Evolutionary conservation across 2,797 vertebrate species (phyloP).

Genomic region (Anolis apletophallus): DNA sequence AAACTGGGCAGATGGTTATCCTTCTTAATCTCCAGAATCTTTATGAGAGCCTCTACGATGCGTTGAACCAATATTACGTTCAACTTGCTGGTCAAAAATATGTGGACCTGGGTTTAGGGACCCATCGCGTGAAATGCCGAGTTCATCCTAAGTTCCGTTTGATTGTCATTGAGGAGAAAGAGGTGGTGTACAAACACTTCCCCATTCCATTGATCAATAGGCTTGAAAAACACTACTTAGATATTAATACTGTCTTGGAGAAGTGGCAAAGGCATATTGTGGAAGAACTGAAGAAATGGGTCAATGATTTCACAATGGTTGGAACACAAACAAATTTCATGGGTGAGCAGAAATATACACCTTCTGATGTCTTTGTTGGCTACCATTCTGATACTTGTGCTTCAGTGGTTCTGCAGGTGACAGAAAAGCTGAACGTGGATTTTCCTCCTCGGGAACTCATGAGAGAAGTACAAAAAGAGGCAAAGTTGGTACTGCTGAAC

Average conservation of each 20-base stretch:
- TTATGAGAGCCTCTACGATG: conserved; percentile 97
- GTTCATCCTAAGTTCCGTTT: conserved; percentile 91
- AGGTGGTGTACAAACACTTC: conserved; percentile 92
- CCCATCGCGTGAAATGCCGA: conserved; percentile 96
- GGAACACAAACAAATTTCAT: conserved; percentile 52
- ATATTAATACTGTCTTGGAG: conserved; percentile 88
- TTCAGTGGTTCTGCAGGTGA: conserved; percentile 89
- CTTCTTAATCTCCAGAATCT: conserved; percentile 96
- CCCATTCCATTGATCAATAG: conserved; percentile 97
- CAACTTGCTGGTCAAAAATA: conserved; percentile 94
- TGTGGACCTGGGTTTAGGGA: conserved; percentile 94
- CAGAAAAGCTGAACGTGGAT: conserved; percentile 70
- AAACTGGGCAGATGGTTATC: conserved; percentile 90
- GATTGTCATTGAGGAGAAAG: conserved; percentile 94
- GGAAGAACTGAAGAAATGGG: conserved; percentile 84
- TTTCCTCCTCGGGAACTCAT: conserved; percentile 52
- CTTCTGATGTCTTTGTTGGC: conserved; percentile 90
- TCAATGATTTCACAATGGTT: conserved; percentile 73
- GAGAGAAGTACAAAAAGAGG: conserved; percentile 71
- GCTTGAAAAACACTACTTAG: conserved; percentile 96
- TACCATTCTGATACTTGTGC: conserved; percentile 92
- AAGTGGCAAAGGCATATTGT: conserved; percentile 81
- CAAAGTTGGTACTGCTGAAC: conserved; percentile 84
- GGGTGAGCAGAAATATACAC: conserved; percentile 76
- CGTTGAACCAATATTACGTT: conserved; percentile 98